Percentiles rank a stretch among this genome's conserved stretches.
phyloP scores from a whole-genome alignment of 1,140 invertebrate species.

The Saccostrea glomerata region DNA sequence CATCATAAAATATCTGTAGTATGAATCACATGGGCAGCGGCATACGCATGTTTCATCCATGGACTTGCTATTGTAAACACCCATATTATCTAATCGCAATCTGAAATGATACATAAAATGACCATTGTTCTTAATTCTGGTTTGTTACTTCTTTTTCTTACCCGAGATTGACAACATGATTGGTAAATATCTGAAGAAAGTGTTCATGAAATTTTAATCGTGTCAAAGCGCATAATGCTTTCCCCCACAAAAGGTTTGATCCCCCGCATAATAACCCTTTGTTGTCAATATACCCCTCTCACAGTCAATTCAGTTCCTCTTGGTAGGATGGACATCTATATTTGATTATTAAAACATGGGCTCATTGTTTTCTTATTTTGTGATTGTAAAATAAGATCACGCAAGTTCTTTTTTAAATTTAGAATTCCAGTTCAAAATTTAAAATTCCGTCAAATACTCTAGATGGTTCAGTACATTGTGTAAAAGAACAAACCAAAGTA shows the following conservation, averaged over 20 bases:
- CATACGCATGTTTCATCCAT: neutral
- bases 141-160: neutral
- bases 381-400: neutral
- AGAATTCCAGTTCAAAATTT: neutral
- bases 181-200: neutral
- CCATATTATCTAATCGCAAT: neutral
- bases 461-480: no score
- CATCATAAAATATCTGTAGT: neutral
- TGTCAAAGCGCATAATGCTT: neutral
- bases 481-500: no score
- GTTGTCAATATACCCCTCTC: neutral
- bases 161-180: slow-evolving; percentile 2
- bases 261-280: neutral
- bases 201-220: neutral
- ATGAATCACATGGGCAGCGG: neutral
- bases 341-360: neutral
- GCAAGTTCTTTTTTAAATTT: neutral
- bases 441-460: neutral
- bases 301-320: neutral
- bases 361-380: neutral
- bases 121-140: neutral
- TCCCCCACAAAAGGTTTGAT: neutral
- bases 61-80: neutral
- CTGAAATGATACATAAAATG: slow-evolving; percentile 19
- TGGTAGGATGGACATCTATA: neutral